Percentiles rank a stretch among this genome's conserved stretches.
Conservation (phyloP, 53 echinoderm and acorn worm species). For the Glandiceps talaboti region DNA sequence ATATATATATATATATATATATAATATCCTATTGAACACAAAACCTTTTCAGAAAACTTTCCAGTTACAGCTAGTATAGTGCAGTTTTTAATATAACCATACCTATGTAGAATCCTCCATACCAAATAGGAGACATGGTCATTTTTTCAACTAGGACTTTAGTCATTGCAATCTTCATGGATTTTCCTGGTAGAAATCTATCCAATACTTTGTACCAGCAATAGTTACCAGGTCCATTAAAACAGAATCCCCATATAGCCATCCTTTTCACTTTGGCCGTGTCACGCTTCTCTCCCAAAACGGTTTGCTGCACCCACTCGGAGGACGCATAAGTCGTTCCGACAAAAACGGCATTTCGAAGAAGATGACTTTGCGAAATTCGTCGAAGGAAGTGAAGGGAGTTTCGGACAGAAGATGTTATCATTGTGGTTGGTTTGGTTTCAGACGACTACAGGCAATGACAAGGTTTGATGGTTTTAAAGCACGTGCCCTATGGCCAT, state of each 20-base stretch:
- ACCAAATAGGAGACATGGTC: constrained; percentile 44
- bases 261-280: constrained; percentile 45
- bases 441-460: too few species aligned
- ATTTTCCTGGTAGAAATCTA: constrained; percentile 40
- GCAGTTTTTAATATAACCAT: too few species aligned
- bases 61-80: too few species aligned
- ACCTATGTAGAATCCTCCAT: constrained; percentile 42
- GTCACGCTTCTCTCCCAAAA: constrained; percentile 9
- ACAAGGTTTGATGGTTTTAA: too few species aligned
- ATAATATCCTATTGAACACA: too few species aligned
- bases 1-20: too few species aligned
- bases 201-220: constrained; percentile 88
- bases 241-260: constrained; percentile 54
- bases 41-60: too few species aligned
- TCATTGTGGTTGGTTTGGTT: too few species aligned
- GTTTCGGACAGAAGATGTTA: too few species aligned
- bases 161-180: constrained; percentile 40
- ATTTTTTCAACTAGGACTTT: constrained; percentile 62
- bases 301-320: neutral
- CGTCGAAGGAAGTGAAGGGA: neutral
- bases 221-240: constrained; percentile 74
- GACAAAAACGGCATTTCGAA: neutral
- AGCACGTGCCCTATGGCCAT: too few species aligned
- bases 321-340: neutral
- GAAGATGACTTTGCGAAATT: neutral